phyloP scores from a whole-genome alignment of 2,888 invertebrate species.

The Isotomurus palustris region DNA sequence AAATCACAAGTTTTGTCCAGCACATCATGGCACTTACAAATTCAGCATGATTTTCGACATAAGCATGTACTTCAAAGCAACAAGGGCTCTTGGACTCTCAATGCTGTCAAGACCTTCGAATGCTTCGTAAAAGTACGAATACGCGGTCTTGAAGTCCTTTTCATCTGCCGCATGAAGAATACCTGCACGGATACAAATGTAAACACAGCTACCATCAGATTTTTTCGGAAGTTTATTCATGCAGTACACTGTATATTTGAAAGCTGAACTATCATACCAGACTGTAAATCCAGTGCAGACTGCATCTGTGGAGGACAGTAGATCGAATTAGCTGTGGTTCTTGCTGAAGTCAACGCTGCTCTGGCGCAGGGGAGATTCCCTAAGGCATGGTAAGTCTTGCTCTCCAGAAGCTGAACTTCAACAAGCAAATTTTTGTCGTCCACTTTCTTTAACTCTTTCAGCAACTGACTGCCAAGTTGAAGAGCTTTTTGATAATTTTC shows the following conservation, averaged over 20 bases:
- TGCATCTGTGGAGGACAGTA: slow-evolving; percentile 99
- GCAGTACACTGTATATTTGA: slow-evolving; percentile 11
- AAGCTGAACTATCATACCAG: slow-evolving; percentile 65
- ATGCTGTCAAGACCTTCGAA: slow-evolving; percentile 98
- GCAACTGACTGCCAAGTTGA: slow-evolving; percentile 74
- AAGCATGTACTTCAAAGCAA: slow-evolving; percentile 98
- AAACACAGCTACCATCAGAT: neutral
- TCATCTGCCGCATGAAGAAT: slow-evolving; percentile 99
- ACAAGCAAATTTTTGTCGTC: slow-evolving; percentile 98
- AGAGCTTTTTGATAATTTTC: slow-evolving; percentile 83
- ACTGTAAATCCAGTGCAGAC: slow-evolving; percentile 93
- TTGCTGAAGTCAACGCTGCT: slow-evolving; percentile 93
- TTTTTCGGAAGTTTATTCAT: neutral
- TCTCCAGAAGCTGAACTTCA: slow-evolving; percentile 95
- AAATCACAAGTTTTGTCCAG: neutral
- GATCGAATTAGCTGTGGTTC: slow-evolving; percentile 99
- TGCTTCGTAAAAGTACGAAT: slow-evolving; percentile 99
- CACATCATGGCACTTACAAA: slow-evolving; percentile 49
- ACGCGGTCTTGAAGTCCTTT: slow-evolving; percentile 98
- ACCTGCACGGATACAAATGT: slow-evolving; percentile 51
- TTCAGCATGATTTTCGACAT: slow-evolving; percentile 97
- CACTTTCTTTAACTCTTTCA: slow-evolving; percentile 94
- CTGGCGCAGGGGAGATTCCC: slow-evolving; percentile 94
- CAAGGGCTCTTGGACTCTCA: slow-evolving; percentile 83
- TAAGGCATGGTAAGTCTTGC: slow-evolving; percentile 96